Base-by-base conservation (phyloP, 1,140 invertebrate species). In the Diplogasteroides magnus region DNA sequence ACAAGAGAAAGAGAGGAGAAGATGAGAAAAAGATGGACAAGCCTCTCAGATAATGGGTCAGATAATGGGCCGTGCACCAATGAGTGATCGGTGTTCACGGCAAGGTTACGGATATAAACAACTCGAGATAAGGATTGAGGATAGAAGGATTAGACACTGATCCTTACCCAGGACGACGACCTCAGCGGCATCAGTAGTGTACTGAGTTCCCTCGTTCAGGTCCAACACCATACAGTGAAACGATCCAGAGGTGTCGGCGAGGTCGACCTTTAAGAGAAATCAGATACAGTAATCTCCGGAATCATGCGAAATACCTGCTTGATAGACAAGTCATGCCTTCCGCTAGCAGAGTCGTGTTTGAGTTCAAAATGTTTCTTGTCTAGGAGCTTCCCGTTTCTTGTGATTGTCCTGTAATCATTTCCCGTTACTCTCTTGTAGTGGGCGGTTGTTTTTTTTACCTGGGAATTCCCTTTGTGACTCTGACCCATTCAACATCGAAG, bases 401-500 rank as follows among this genome's bases (percentile, higher is more conserved):
- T 63, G 29, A 68, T n/a, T 23, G 28, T 31, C 57, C 66, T 68
- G 57, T 15, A 25, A 61, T 61, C 11, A 23, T 26, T 29, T 61
- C 59, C 25, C 25, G 59, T 15, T 29, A 14, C n/a, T n/a, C n/a
- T n/a, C n/a, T n/a, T n/a, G n/a, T n/a, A n/a, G n/a, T n/a, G n/a
- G n/a, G n/a, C n/a, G n/a, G n/a, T n/a, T n/a, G n/a, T n/a, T n/a
- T n/a, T 25, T 15, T 28, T 31, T 27, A 67, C 70, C 70, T 67
- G 14, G 67, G 23, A 14, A 62, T 58, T 57, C 66, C 70, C 55
- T 72, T 72, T 19, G 66, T 29, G 31, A 67, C 67, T 15, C 65
- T 19, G 1, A 60, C 48, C 70, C 70, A 72, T 23, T 57, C 29
- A 13, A 72, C 63, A 67, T 72, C 66, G 58, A 62, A 67, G 19